Evolutionary conservation across 2,797 vertebrate species (phyloP).

Genomic region (Salarias fasciatus): DNA sequence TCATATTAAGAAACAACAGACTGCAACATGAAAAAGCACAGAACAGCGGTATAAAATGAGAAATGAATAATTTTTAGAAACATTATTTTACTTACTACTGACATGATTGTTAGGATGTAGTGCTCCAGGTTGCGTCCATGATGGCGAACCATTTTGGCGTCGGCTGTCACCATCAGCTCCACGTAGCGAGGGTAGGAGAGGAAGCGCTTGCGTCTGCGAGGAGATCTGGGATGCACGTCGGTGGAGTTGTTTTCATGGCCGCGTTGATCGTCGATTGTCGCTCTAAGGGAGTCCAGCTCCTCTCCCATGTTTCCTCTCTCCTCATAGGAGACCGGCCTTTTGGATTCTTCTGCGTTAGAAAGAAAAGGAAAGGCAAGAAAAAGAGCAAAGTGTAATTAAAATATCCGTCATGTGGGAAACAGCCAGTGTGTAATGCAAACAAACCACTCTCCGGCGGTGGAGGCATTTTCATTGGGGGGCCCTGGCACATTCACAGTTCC

Average conservation of each 20-base stretch:
- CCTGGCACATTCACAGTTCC: conserved; percentile 28
- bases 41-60: conserved; percentile 1
- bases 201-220: conserved; percentile 90
- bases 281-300: conserved; percentile 76
- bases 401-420: background rate
- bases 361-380: conserved; percentile 12
- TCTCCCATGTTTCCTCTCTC: conserved; percentile 75
- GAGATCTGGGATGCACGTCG: conserved; percentile 39
- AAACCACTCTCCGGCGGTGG: background rate
- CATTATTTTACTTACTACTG: conserved; percentile 95
- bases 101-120: conserved; percentile 97
- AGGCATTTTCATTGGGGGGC: conserved; percentile 22
- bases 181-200: conserved; percentile 96
- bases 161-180: conserved; percentile 97
- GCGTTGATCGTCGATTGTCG: conserved; percentile 56
- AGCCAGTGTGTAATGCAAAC: background rate
- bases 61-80: conserved; percentile 63
- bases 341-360: conserved; percentile 75
- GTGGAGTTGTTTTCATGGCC: conserved; percentile 50
- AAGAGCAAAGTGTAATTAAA: background rate
- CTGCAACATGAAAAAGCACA: background rate
- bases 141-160: conserved; percentile 91
- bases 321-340: conserved; percentile 71
- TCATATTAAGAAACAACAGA: too few species aligned
- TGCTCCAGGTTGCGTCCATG: conserved; percentile 94